Evolutionary conservation across 2,113 vertebrate species (phyloP).

Genomic region (Salvelinus fontinalis): DNA sequence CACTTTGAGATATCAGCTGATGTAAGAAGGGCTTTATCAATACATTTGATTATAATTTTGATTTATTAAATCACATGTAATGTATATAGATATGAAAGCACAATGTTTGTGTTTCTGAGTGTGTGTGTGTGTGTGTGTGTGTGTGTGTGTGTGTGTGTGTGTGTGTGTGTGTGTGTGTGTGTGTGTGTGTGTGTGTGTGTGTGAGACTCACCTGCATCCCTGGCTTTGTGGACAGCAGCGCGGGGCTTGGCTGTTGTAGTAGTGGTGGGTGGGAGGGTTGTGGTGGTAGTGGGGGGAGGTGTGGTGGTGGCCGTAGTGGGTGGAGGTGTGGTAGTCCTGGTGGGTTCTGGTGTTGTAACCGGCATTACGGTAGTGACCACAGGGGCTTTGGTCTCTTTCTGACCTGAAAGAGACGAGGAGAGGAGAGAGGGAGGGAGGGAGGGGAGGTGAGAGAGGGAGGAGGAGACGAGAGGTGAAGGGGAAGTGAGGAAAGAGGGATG

Average conservation of each 20-base stretch:
- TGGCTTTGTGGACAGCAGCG: conserved; percentile 71
- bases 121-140: background rate
- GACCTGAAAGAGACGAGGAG: conserved; percentile 51
- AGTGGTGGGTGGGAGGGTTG: conserved; percentile 29
- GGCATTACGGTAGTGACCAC: conserved; percentile 49
- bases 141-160: background rate
- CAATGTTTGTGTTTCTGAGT: background rate
- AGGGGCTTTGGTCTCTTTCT: conserved; percentile 61
- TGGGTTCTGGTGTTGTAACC: conserved; percentile 52
- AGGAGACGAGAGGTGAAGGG: too few species aligned
- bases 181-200: background rate
- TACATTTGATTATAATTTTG: too few species aligned
- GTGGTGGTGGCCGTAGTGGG: conserved; percentile 46
- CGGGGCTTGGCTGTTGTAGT: conserved; percentile 68
- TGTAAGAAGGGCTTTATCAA: too few species aligned
- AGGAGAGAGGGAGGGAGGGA: conserved; percentile 31
- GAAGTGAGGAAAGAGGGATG: background rate
- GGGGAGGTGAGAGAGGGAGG: too few species aligned
- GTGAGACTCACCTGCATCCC: conserved; percentile 78
- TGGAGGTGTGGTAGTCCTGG: conserved; percentile 37
- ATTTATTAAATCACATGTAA: too few species aligned
- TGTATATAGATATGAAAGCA: conserved; percentile 1
- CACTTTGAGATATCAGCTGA: too few species aligned
- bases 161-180: background rate
- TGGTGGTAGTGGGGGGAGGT: conserved; percentile 40